phyloP scores from a whole-genome alignment of 1,140 invertebrate genomes.

The Alviniconcha marisindica region DNA sequence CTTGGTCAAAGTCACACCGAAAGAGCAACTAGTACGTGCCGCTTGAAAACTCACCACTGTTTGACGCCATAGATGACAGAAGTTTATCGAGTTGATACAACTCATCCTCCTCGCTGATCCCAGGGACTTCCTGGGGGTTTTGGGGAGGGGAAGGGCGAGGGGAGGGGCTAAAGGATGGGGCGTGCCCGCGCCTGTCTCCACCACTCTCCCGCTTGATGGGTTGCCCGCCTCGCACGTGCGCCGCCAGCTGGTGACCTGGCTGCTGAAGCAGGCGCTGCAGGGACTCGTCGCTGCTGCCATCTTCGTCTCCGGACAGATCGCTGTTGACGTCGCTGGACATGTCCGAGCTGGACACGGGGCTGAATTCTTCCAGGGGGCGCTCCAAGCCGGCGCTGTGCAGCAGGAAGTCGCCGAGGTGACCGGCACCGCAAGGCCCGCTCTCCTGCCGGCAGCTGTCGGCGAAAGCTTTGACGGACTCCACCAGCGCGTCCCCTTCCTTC shows the following conservation, averaged over 20 bases:
- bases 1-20: too few relatives aligned
- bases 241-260: too few relatives aligned
- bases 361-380: slow-evolving; percentile 39
- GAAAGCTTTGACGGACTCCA: slow-evolving; percentile 37
- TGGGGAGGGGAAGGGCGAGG: slow-evolving; percentile 30
- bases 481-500: slow-evolving; percentile 46
- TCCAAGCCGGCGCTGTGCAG: slow-evolving; percentile 16
- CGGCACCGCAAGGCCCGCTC: slow-evolving; percentile 10
- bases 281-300: slow-evolving; percentile 36
- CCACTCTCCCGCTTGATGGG: slow-evolving; percentile 28
- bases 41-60: slow-evolving; percentile 65
- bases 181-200: slow-evolving; percentile 43
- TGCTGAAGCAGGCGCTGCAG: slow-evolving; percentile 39
- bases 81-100: slow-evolving; percentile 66
- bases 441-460: slow-evolving; percentile 42
- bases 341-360: slow-evolving; percentile 49
- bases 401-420: slow-evolving; percentile 10
- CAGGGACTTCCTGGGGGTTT: slow-evolving; percentile 37
- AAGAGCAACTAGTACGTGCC: too few relatives aligned
- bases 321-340: not conserved
- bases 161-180: slow-evolving; percentile 50
- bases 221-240: slow-evolving; percentile 37
- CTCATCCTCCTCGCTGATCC: slow-evolving; percentile 51
- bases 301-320: slow-evolving; percentile 46
- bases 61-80: slow-evolving; percentile 55